These are phyloP conservation scores for Potamarius usumacintae DNA, from an alignment of 2,113 vertebrate genomes.

Conservation along the genomic window DNA sequence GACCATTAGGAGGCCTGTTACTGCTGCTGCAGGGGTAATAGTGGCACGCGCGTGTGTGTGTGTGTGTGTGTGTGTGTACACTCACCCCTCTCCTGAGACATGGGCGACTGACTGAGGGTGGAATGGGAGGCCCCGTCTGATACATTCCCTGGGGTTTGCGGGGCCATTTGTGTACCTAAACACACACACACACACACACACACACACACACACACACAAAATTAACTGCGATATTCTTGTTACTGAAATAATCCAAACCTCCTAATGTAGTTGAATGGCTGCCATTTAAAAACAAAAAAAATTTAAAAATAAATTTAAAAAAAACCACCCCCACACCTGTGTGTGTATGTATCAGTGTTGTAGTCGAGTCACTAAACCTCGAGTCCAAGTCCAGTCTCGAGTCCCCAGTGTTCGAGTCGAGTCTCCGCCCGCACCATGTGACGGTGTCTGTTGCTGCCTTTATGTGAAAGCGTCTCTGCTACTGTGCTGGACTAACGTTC, in stretches of 20 bases:
- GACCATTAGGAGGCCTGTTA: conserved; percentile 21
- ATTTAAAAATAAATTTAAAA: too few relatives aligned
- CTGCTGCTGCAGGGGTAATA: conserved; percentile 6
- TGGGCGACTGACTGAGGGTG: conserved; percentile 86
- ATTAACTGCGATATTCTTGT: not conserved
- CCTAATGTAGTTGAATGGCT: conserved; percentile 11
- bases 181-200: conserved; percentile 32
- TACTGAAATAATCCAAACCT: conserved; percentile 12
- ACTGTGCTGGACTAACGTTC: too few relatives aligned
- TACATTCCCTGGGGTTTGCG: conserved; percentile 84
- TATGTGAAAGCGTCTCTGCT: too few relatives aligned
- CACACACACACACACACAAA: conserved; percentile 22
- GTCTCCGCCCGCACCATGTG: too few relatives aligned
- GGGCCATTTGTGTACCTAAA: conserved; percentile 86
- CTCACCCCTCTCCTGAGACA: conserved; percentile 92
- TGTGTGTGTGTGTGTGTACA: not conserved
- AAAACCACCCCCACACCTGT: not conserved
- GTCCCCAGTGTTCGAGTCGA: too few relatives aligned
- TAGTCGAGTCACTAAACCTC: too few relatives aligned
- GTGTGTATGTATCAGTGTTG: conserved; percentile 13
- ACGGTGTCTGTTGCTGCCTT: too few relatives aligned
- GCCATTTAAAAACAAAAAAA: too few relatives aligned
- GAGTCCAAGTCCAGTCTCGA: too few relatives aligned
- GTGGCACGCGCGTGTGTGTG: not conserved
- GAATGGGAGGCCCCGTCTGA: conserved; percentile 85